Conservation (phyloP, 2,113 vertebrate species). For the Platichthys stellatus region DNA sequence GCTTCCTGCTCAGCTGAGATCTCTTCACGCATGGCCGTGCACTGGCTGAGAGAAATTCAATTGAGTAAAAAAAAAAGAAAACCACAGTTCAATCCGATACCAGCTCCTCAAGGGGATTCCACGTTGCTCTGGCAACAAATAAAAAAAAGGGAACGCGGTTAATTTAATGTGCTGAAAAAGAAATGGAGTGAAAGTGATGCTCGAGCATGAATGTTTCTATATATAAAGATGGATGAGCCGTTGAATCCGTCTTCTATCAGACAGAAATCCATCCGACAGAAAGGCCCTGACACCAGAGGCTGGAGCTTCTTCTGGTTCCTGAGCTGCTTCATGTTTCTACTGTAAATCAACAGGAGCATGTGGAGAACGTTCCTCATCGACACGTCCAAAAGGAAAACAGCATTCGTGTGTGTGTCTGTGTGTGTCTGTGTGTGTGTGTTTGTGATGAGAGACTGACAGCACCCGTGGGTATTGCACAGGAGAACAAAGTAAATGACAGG, state of each 20-base stretch:
- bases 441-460: constrained; percentile 18
- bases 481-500: constrained; percentile 28
- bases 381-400: no score
- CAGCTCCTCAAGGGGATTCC: background rate
- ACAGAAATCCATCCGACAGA: background rate
- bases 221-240: background rate
- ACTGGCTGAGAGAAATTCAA: constrained; percentile 15
- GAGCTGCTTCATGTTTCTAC: no score
- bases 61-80: constrained; percentile 12
- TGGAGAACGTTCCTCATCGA: background rate
- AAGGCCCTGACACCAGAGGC: background rate
- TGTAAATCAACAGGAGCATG: background rate
- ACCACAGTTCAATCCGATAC: background rate
- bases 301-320: no score
- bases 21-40: background rate
- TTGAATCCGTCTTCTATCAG: no score
- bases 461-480: background rate
- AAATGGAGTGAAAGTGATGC: background rate
- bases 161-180: constrained; percentile 10
- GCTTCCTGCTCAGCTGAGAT: constrained; percentile 15
- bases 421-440: background rate
- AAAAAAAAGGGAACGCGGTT: constrained; percentile 13
- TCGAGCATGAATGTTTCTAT: background rate
- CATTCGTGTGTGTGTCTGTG: background rate
- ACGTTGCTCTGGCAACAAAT: constrained; percentile 23